Evolutionary conservation across 2,888 invertebrate genomes (phyloP).

Genomic region (Scaptodrosophila latifasciaeformis): DNA sequence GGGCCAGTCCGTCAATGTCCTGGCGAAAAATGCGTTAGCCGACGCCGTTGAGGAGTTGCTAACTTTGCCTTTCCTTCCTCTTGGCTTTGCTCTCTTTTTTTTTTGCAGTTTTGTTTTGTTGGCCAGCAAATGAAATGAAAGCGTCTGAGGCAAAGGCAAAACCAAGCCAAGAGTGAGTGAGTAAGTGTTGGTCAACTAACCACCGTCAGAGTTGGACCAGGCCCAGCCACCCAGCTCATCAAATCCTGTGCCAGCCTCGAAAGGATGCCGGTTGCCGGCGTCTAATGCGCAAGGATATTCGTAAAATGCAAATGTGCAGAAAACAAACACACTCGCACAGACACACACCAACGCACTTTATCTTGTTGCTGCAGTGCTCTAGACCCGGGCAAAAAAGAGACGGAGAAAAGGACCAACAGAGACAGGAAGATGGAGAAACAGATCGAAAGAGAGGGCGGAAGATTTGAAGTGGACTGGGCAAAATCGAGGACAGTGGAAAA

Average conservation of each 20-base stretch:
- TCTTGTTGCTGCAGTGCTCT: constrained; percentile 44
- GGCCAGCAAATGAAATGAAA: constrained; percentile 64
- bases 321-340: constrained; percentile 45
- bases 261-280: constrained; percentile 25
- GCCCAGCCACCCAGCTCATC: neutral
- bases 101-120: constrained; percentile 55
- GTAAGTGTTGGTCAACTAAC: constrained; percentile 26
- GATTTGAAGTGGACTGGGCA: constrained; percentile 22
- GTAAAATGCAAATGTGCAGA: constrained; percentile 69
- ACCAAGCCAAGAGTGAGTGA: constrained; percentile 40
- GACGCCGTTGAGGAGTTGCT: constrained; percentile 30
- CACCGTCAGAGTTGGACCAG: constrained; percentile 1
- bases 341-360: constrained; percentile 32
- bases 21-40: constrained; percentile 63
- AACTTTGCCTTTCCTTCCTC: too few species aligned
- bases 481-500: constrained; percentile 28
- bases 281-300: constrained; percentile 71
- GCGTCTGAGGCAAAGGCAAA: constrained; percentile 33
- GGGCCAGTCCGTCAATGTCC: constrained; percentile 57
- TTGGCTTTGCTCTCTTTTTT: too few species aligned
- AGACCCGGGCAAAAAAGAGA: too few species aligned
- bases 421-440: too few species aligned
- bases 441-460: too few species aligned
- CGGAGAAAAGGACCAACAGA: too few species aligned
- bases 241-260: neutral